Evolutionary conservation across 2,113 vertebrate species (phyloP), one percentile per base, ranked within the genome.

Genomic region (Trichechus manatus): DNA sequence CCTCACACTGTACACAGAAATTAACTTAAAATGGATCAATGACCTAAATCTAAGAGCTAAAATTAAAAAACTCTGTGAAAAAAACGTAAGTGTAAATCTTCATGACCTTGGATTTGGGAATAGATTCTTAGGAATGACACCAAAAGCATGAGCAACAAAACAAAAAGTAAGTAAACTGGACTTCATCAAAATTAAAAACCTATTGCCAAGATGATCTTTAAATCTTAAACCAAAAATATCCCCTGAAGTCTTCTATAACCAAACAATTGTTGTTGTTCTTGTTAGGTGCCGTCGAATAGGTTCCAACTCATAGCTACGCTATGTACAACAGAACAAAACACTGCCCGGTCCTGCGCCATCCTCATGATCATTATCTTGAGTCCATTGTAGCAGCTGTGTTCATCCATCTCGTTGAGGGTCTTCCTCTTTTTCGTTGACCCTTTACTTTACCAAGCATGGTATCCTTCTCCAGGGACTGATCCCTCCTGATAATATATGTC

Each of bases 21-120:
- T 78, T 77, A 95, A 94, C 77, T 96, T 50, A 90, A 97, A 97
- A 93, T 27, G 15, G 61, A 39, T 9, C 27, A 13, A 39, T 1
- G 36, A 11, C n/a, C 36, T 74, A 74, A 74, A 39, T 74, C 72
- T 39, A 39, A 36, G n/a, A 74, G 72, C 36, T 74, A 36, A 39
- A 36, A 72, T 36, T 19, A n/a, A 20, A 36, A 72, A 39, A 39
- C 20, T 20, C 20, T 39, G 11, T 19, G n/a, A 36, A n/a, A 36
- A 39, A 36, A 42, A 74, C 15, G 36, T 23, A 72, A n/a, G n/a
- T 8, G 19, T 36, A 36, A n/a, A 72, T 72, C 20, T 39, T 74
- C 22, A 74, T 20, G 72, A 74, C 36, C 72, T 10, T 74, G 36
- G 19, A 27, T 39, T 22, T 39, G 36, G 36, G 6, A 74, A 36